Base-by-base conservation (phyloP, 2,113 vertebrate species). In the Campylorhamphus procurvoides region DNA sequence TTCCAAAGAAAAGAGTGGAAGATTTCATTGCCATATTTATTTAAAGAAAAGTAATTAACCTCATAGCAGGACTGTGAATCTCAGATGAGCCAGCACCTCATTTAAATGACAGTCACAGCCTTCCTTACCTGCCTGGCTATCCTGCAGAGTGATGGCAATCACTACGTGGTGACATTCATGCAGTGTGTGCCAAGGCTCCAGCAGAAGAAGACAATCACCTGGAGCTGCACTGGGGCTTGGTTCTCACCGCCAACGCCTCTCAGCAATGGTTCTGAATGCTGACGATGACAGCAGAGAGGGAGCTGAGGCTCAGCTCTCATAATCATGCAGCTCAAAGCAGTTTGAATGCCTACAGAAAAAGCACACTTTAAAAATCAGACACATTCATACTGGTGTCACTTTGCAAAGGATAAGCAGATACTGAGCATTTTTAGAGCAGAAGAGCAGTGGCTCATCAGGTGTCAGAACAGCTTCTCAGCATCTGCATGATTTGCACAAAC, bases 31-130 rank as follows among this genome's bases (percentile, higher is more conserved):
- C 27, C 39, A 28, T 86, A 63, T 86, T 86, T 92, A 59, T 55
- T 71, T 89, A 84, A 90, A 83, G 83, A 77, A 81, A 92, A 77
- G 42, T 78, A 94, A 94, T 96, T 93, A 97, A 95, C 83, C 94
- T 94, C 4, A 0, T 68, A 37, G 56, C 84, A 94, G 56, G 80
- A 31, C 39, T 72, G 52, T 63, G 60, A 68, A 59, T 75, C 76
- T 89, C 80, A 47, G 79, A 71, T 74, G 86, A 96, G 80, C 23
- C 56, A 87, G 39, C 29, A 73, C 9, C 88, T 90, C 80, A 89
- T 92, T 78, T 60, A 75, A 84, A 89, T 67, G 47, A 50, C 9
- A 39, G 66, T 35, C 86, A 90, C 60, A 86, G 76, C 52, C n/a
- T 86, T 69, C 35, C 63, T 86, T 86, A 66, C 83, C 94, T 66